Conservation (phyloP, 2,797 vertebrate genomes). For the Thamnophis elegans region DNA sequence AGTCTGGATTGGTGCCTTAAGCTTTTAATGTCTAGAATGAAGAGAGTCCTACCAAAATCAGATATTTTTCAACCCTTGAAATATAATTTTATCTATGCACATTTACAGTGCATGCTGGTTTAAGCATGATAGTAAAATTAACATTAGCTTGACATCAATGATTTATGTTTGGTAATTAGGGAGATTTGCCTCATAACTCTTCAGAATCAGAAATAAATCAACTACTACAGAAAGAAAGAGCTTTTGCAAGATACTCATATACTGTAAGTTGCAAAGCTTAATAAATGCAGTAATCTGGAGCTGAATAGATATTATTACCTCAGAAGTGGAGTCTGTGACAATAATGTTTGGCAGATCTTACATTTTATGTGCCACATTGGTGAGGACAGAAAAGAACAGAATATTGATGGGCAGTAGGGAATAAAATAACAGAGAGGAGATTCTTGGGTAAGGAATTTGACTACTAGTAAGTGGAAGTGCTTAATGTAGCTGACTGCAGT, state of each 20-base stretch:
- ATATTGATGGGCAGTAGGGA: not conserved
- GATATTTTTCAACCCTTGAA: not conserved
- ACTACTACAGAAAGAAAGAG: slow-evolving; percentile 31
- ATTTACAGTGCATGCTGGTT: slow-evolving; percentile 41
- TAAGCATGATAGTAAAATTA: slow-evolving; percentile 31
- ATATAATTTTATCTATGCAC: slow-evolving; percentile 33
- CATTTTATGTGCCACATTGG: not conserved
- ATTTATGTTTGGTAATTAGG: slow-evolving; percentile 40
- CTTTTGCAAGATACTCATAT: slow-evolving; percentile 15
- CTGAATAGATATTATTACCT: slow-evolving; percentile 7
- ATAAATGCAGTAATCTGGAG: not conserved
- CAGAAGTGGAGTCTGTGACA: not conserved
- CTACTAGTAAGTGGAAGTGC: not conserved
- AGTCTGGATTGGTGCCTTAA: not conserved
- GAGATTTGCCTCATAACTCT: slow-evolving; percentile 41
- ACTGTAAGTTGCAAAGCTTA: slow-evolving; percentile 12
- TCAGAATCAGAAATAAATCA: slow-evolving; percentile 38
- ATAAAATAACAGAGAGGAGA: not conserved
- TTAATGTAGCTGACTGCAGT: not conserved
- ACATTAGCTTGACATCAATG: slow-evolving; percentile 16
- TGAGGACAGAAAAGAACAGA: not conserved
- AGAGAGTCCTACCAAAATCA: slow-evolving; percentile 13
- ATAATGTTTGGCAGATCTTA: not conserved
- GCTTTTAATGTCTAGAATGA: not conserved
- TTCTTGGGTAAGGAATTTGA: not conserved